Evolutionary conservation across 2,113 vertebrate species (phyloP).

Genomic region (Pterocles orientalis): DNA sequence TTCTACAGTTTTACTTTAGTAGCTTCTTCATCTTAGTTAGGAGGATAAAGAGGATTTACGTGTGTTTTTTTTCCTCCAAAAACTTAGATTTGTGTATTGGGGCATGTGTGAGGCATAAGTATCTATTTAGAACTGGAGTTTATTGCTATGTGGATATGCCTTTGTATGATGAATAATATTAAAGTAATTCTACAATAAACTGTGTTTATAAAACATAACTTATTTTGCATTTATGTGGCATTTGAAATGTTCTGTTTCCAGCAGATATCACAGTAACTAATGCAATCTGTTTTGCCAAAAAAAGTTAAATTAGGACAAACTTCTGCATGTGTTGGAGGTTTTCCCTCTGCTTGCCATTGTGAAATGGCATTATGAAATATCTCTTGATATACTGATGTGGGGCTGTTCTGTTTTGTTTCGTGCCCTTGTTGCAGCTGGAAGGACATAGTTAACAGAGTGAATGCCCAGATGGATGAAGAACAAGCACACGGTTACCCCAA

Average conservation of each 20-base stretch:
- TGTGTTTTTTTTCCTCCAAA: background rate
- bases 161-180: background rate
- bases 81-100: background rate
- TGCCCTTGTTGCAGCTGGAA: slow-evolving; percentile 46
- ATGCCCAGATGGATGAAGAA: background rate
- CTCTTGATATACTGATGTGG: background rate
- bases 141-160: background rate
- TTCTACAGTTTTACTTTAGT: background rate
- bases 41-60: background rate
- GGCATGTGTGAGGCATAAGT: background rate
- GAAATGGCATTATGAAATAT: background rate
- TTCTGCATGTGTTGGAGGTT: background rate
- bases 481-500: background rate
- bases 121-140: background rate
- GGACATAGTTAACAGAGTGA: slow-evolving; percentile 37
- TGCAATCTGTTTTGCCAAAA: background rate
- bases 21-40: background rate
- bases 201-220: background rate
- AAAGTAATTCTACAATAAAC: background rate
- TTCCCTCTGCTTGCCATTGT: background rate
- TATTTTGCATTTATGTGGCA: background rate
- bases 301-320: background rate
- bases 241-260: background rate
- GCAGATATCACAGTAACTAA: background rate
- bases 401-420: background rate